Conservation (phyloP, 92 coral and sea anemone genomes). For the Heteractis magnifica region DNA sequence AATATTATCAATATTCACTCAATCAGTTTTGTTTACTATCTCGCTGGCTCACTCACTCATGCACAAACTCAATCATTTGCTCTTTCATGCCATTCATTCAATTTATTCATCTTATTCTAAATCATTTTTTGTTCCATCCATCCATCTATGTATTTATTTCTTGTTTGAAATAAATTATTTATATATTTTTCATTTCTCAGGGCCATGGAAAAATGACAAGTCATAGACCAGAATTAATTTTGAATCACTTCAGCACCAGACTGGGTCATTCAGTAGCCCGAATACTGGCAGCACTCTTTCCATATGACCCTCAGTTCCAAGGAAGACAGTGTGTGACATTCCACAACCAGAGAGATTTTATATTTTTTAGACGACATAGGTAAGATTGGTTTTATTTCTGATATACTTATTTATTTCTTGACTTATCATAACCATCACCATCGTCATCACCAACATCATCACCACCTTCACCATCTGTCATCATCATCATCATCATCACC, state of each 20-base stretch:
- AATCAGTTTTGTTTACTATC: too few species aligned
- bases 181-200: slow-evolving; percentile 32
- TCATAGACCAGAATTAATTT: slow-evolving; percentile 85
- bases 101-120: too few species aligned
- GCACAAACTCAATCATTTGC: too few species aligned
- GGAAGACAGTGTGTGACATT: slow-evolving; percentile 97
- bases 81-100: too few species aligned
- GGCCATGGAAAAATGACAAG: slow-evolving; percentile 90
- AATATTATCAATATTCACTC: too few species aligned
- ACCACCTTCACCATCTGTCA: too few species aligned
- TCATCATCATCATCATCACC: too few species aligned
- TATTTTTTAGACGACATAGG: slow-evolving; percentile 96
- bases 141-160: too few species aligned
- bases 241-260: slow-evolving; percentile 88
- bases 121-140: too few species aligned
- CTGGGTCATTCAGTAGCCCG: slow-evolving; percentile 92
- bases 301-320: slow-evolving; percentile 92
- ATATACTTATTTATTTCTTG: neutral
- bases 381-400: slow-evolving; percentile 2
- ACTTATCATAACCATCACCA: neutral
- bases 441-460: too few species aligned
- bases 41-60: too few species aligned
- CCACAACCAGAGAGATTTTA: slow-evolving; percentile 93
- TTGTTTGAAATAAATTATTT: neutral
- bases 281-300: slow-evolving; percentile 81